Percentiles rank a stretch among this genome's conserved stretches.
Evolutionary conservation across 2,113 vertebrate species (phyloP).

Genomic region (Petrocephalus microphthalmus): DNA sequence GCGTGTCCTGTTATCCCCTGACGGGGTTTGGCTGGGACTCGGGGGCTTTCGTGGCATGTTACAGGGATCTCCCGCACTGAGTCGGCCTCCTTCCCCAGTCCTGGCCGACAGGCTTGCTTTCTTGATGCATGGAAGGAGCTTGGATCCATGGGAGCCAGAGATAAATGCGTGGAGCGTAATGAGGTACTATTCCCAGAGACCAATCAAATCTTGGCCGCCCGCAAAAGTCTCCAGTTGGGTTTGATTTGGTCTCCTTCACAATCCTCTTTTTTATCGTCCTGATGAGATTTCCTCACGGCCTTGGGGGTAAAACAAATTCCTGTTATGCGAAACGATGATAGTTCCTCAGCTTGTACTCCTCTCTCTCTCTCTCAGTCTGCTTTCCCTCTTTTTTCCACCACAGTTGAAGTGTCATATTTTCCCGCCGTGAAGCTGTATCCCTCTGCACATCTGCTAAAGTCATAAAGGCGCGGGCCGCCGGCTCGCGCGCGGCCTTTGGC

Average conservation of each 20-base stretch:
- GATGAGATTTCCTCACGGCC: not conserved
- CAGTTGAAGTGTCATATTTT: constrained; percentile 6
- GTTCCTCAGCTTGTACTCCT: not conserved
- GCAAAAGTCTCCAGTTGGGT: not conserved
- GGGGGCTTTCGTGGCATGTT: constrained; percentile 41
- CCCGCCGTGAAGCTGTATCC: constrained; percentile 11
- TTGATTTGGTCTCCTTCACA: not conserved
- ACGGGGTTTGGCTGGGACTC: constrained; percentile 34
- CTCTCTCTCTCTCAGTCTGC: not conserved
- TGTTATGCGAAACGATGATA: not conserved
- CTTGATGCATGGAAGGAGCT: not conserved
- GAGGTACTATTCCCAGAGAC: not conserved
- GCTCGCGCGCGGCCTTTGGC: not conserved
- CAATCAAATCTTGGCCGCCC: not conserved
- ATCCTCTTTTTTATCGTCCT: not conserved
- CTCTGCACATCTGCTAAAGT: constrained; percentile 38
- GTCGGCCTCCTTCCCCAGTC: constrained; percentile 30
- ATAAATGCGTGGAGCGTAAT: not conserved
- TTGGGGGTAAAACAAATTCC: not conserved
- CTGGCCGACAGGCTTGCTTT: not conserved
- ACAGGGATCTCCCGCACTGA: constrained; percentile 24
- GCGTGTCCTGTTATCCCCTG: not conserved
- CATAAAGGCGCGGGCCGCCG: not conserved
- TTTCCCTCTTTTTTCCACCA: not conserved
- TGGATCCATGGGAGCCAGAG: not conserved